phyloP scores from a whole-genome alignment of 2,113 vertebrate species.

The Baryphthengus martii region DNA sequence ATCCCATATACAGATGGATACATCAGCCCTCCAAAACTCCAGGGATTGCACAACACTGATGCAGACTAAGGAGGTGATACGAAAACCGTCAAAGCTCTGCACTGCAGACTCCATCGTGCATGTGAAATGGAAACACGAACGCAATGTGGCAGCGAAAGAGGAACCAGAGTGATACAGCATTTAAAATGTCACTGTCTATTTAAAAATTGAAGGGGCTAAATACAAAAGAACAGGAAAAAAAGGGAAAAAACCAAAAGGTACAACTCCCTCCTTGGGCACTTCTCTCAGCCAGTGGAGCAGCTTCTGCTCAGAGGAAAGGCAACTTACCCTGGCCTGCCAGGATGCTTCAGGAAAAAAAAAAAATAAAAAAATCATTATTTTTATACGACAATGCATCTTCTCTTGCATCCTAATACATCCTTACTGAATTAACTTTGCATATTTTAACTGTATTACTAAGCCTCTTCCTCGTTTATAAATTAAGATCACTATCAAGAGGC shows the following conservation, averaged over 20 bases:
- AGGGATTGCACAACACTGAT: neutral
- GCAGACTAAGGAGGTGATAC: neutral
- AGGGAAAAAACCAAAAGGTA: too few species aligned
- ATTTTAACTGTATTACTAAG: neutral
- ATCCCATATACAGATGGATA: neutral
- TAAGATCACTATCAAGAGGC: neutral
- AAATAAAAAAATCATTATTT: neutral
- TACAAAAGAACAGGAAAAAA: neutral
- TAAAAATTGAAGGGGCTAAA: neutral
- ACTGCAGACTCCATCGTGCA: rapidly evolving
- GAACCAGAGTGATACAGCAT: neutral
- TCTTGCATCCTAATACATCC: neutral
- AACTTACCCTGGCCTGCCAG: neutral
- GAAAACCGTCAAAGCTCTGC: neutral
- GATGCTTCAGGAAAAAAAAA: neutral
- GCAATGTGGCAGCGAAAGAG: neutral
- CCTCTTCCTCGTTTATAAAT: neutral
- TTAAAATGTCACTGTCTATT: neutral
- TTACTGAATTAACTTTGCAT: neutral
- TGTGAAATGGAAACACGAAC: rapidly evolving
- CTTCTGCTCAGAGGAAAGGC: neutral
- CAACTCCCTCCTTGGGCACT: neutral
- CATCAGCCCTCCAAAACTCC: neutral
- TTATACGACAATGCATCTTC: rapidly evolving
- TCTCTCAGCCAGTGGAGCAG: neutral